Evolutionary conservation across 2,113 vertebrate species (phyloP).

Genomic region (Dasyprocta punctata): DNA sequence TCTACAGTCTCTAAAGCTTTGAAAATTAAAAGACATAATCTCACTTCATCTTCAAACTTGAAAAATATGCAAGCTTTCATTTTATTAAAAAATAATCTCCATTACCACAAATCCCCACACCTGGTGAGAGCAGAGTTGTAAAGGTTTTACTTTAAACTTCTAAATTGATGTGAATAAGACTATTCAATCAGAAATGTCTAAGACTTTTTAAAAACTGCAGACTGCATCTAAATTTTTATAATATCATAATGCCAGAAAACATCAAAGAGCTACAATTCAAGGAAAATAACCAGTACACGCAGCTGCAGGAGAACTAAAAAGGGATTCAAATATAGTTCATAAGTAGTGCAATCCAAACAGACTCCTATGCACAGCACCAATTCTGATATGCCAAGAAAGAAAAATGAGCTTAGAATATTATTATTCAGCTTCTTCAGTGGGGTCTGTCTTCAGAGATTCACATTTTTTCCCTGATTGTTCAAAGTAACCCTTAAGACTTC

Average conservation of each 20-base stretch:
- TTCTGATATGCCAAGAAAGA: not conserved
- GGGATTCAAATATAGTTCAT: not conserved
- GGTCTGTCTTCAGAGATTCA: not conserved
- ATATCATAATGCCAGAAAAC: constrained; percentile 19
- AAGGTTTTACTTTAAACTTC: not conserved
- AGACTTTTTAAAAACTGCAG: not conserved
- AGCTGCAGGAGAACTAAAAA: constrained; percentile 12
- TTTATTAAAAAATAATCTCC: constrained; percentile 34
- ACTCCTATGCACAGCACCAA: not conserved
- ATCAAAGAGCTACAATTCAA: constrained; percentile 54
- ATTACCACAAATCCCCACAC: not conserved
- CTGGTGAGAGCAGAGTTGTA: not conserved
- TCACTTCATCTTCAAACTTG: constrained; percentile 17
- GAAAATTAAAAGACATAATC: constrained; percentile 29
- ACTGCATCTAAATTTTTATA: constrained; percentile 27
- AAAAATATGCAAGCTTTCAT: constrained; percentile 32
- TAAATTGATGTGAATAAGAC: constrained; percentile 24
- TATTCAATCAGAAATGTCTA: not conserved
- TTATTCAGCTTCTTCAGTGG: not conserved
- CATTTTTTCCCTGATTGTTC: not conserved
- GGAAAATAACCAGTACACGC: constrained; percentile 39
- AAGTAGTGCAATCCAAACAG: not conserved
- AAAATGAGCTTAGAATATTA: not conserved
- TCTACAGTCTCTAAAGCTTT: not conserved
- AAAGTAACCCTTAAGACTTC: not conserved